Evolutionary conservation across 2,888 invertebrate species (phyloP).

Genomic region (Acronicta alni): DNA sequence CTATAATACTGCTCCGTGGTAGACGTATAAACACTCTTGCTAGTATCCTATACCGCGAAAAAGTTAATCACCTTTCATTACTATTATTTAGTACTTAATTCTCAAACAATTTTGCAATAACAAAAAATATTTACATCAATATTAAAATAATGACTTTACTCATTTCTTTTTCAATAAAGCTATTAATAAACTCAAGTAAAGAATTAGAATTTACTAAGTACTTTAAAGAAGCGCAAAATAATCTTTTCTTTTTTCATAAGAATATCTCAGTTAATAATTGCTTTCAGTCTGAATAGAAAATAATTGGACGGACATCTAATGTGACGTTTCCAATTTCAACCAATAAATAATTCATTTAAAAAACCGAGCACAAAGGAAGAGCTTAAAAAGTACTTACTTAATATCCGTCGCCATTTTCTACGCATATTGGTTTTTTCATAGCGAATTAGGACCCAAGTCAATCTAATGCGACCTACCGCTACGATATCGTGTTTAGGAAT

Average conservation of each 20-base stretch:
- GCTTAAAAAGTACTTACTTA: no score
- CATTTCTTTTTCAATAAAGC: conserved; percentile 3
- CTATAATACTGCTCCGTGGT: no score
- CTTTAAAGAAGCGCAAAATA: conserved; percentile 4
- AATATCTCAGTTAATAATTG: conserved; percentile 16
- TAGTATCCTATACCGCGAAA: background rate
- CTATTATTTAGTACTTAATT: background rate
- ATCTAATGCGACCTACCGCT: no score
- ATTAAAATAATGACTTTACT: conserved; percentile 18
- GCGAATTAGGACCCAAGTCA: background rate
- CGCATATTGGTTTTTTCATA: no score
- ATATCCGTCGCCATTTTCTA: no score
- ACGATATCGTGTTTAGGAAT: no score
- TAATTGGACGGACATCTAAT: conserved; percentile 51
- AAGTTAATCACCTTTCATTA: background rate
- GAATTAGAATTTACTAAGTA: conserved; percentile 14
- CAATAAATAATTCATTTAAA: conserved; percentile 2
- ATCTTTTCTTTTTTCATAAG: conserved; percentile 10
- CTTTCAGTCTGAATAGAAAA: conserved; percentile 43
- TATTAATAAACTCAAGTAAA: conserved; percentile 22
- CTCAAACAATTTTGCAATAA: background rate
- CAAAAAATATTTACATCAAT: conserved; percentile 8
- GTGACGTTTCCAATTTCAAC: conserved; percentile 14
- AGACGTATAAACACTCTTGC: no score
- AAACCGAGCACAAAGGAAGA: no score